A percentile compares a stretch with the other conserved stretches of the same genome.
Evolutionary conservation across 1,140 invertebrate genomes (phyloP).

Genomic region (Araneus ventricosus): DNA sequence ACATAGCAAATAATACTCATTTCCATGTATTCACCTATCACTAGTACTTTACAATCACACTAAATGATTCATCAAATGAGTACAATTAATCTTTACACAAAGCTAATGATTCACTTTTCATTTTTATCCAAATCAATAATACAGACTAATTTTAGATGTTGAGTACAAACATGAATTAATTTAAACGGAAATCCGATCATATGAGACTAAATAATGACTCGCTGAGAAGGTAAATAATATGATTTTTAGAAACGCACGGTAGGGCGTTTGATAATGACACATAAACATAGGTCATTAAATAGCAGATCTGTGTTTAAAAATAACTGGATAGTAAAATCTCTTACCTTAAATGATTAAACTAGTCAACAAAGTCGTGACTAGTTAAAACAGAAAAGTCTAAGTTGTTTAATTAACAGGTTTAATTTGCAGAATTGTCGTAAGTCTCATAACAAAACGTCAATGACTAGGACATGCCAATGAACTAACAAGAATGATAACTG

Average conservation of each 20-base stretch:
- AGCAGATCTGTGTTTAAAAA: background rate
- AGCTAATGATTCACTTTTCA: background rate
- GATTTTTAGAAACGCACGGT: conserved; percentile 19
- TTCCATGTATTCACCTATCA: too few relatives aligned
- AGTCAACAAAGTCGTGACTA: conserved; percentile 41
- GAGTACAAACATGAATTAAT: too few relatives aligned
- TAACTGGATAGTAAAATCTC: background rate
- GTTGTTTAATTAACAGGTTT: conserved; percentile 14
- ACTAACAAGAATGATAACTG: conserved; percentile 55
- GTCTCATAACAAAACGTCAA: conserved; percentile 73
- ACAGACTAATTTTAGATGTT: background rate
- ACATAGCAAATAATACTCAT: too few relatives aligned
- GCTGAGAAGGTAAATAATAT: conserved; percentile 6
- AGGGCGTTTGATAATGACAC: conserved; percentile 47
- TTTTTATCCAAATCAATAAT: background rate
- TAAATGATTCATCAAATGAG: too few relatives aligned
- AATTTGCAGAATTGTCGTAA: conserved; percentile 23
- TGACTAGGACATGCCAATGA: conserved; percentile 75
- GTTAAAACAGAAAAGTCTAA: conserved; percentile 9
- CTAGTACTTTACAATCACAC: too few relatives aligned
- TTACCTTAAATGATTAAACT: conserved; percentile 60
- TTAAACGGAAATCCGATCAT: background rate
- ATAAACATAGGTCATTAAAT: conserved; percentile 67
- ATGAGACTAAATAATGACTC: background rate
- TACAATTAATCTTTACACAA: background rate